Conservation (phyloP, 2,888 invertebrate species). For the Sepiola atlantica region DNA sequence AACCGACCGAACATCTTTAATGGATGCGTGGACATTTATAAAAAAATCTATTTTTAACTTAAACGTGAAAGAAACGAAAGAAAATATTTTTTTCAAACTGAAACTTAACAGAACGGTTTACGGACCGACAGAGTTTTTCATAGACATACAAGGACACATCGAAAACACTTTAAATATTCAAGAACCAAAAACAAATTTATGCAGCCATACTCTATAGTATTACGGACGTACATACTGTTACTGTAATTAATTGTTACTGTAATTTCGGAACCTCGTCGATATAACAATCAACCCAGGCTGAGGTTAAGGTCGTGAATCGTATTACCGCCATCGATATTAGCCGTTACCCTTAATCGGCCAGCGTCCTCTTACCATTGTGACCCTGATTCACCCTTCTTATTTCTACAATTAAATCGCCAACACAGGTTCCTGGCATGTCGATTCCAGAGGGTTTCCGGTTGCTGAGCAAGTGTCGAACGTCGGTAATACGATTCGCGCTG, state of each 20-base stretch:
- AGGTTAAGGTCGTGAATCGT: too few species aligned
- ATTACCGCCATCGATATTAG: too few species aligned
- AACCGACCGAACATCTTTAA: too few species aligned
- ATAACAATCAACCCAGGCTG: not conserved
- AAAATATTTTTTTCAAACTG: too few species aligned
- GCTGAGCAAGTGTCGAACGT: not conserved
- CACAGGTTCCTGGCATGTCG: not conserved
- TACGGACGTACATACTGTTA: not conserved
- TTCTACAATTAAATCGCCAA: not conserved
- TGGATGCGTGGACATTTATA: too few species aligned
- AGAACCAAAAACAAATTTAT: not conserved
- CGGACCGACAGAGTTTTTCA: too few species aligned
- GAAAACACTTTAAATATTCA: too few species aligned
- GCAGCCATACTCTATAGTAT: not conserved
- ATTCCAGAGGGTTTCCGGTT: not conserved
- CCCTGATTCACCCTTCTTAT: not conserved
- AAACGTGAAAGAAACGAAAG: too few species aligned
- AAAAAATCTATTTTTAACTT: too few species aligned
- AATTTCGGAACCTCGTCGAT: not conserved
- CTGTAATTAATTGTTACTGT: not conserved
- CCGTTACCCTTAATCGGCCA: not conserved
- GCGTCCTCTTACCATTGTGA: not conserved
- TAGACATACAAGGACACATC: too few species aligned
- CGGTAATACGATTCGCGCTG: conserved; percentile 20
- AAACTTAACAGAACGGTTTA: too few species aligned